Evolutionary conservation across 35 echinoderm and acorn worm species (phyloP), one percentile per base, ranked within the genome.

Genomic region (Ptychodera flava): DNA sequence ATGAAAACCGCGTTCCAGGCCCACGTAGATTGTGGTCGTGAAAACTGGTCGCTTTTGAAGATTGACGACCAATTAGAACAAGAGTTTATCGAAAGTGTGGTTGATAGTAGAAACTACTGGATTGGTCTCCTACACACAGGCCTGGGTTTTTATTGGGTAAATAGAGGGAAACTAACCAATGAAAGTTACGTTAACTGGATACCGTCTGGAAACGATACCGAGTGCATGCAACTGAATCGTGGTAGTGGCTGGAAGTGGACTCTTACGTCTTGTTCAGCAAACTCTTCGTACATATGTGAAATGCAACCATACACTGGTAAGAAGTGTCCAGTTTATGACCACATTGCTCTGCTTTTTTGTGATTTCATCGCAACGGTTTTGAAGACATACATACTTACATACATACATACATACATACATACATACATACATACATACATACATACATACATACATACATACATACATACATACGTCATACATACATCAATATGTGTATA

Each of bases 351-450:
- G n/a, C n/a, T n/a, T n/a, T n/a, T n/a, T n/a, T n/a, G 45, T 22
- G 45, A 12, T 64, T 6, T 64, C 45, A 6, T 6, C 22, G 6
- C 22, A 22, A 12, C 22, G 45, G 6, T 64, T 64, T 64, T 6
- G 45, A 22, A 64, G 45, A 64, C 6, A 64, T 6, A 64, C 6
- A 64, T 6, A n/a, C 45, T 22, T 22, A 64, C 45, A 64, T 22
- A 64, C 45, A 64, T 64, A 64, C 45, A 64, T 64, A 64, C 45
- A 64, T 64, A 64, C 45, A 64, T 64, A 64, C 45, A 64, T 64
- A 64, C 45, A 64, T 64, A 64, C 45, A 64, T 64, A 64, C 45
- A 64, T 64, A 64, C 45, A 64, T 64, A 64, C 45, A 64, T 64
- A 64, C 45, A 64, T 64, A 64, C 45, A 64, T 64, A 64, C 45